These are phyloP conservation scores for Drosophila yakuba DNA, from an alignment of 1,140 invertebrate genomes.

Conservation along the genomic window DNA sequence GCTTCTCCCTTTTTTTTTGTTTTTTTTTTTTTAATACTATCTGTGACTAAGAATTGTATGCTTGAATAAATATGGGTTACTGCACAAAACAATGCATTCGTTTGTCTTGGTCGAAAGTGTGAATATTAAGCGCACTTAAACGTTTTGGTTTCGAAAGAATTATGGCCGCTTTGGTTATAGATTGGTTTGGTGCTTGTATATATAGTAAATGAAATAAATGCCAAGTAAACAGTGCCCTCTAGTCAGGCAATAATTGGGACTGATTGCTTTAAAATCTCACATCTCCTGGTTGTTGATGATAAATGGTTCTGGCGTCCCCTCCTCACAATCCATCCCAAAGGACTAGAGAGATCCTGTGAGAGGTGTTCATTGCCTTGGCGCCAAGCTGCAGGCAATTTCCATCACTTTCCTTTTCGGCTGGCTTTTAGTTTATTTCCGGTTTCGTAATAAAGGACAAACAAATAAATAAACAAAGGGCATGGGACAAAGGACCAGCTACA, in stretches of 20 bases:
- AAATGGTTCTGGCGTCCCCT: slow-evolving; percentile 15
- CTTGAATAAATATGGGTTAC: slow-evolving; percentile 59
- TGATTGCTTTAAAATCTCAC: slow-evolving; percentile 31
- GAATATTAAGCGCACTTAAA: not conserved
- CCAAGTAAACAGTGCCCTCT: not conserved
- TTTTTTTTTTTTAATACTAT: slow-evolving; percentile 1
- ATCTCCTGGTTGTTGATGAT: slow-evolving; percentile 9
- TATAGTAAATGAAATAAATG: not conserved
- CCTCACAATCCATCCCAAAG: slow-evolving; percentile 1
- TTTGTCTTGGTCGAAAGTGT: not conserved
- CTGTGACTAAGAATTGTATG: slow-evolving; percentile 44
- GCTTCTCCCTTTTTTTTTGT: not conserved
- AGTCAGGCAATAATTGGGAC: not conserved
- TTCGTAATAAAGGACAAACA: slow-evolving; percentile 64
- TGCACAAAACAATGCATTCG: slow-evolving; percentile 7
- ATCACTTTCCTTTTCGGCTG: slow-evolving; percentile 58
- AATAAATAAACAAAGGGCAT: slow-evolving; percentile 46
- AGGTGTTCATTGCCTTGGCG: slow-evolving; percentile 57
- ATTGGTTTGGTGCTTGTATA: too few relatives aligned
- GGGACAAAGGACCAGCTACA: slow-evolving; percentile 33
- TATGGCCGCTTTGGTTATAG: too few relatives aligned
- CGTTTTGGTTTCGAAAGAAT: too few relatives aligned
- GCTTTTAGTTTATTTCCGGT: slow-evolving; percentile 72
- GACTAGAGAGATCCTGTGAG: slow-evolving; percentile 1
- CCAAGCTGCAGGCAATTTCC: slow-evolving; percentile 70